Evolutionary conservation across 2,888 invertebrate genomes (phyloP).

Genomic region (Frankliniella fusca): DNA sequence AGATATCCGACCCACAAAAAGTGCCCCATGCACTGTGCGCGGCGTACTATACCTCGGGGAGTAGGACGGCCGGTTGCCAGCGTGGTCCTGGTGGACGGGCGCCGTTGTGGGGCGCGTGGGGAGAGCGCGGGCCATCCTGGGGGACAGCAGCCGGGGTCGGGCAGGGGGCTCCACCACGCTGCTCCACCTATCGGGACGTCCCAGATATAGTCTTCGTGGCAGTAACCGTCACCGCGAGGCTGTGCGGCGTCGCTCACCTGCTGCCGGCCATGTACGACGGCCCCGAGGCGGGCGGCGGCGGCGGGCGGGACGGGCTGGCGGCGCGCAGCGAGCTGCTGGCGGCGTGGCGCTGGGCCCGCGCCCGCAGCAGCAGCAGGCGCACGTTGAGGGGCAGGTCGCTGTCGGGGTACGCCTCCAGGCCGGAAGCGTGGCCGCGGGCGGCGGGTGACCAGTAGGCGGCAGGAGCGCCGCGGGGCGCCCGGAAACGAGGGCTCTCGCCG

Average conservation of each 20-base stretch:
- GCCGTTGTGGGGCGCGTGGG: too few species aligned
- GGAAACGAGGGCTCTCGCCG: background rate
- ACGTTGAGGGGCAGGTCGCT: conserved; percentile 1
- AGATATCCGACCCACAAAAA: too few species aligned
- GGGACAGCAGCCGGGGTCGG: too few species aligned
- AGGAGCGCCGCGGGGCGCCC: background rate
- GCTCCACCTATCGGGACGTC: too few species aligned
- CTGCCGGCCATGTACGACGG: background rate
- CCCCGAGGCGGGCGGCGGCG: background rate
- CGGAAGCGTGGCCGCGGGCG: background rate
- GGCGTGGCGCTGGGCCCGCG: background rate
- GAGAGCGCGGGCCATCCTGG: too few species aligned
- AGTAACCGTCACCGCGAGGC: too few species aligned
- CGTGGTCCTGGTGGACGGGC: too few species aligned
- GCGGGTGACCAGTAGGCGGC: background rate
- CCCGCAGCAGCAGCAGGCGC: conserved; percentile 10
- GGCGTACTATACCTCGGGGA: too few species aligned
- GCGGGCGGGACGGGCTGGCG: background rate
- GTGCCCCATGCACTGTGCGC: too few species aligned
- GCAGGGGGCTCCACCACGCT: too few species aligned
- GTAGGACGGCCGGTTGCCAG: too few species aligned
- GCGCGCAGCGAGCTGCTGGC: background rate
- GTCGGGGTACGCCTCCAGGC: background rate
- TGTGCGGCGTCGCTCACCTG: background rate
- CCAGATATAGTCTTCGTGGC: too few species aligned